Evolutionary conservation across 2,888 invertebrate species (phyloP), one percentile per base, ranked within the genome.

Genomic region (Rosalia funebris): DNA sequence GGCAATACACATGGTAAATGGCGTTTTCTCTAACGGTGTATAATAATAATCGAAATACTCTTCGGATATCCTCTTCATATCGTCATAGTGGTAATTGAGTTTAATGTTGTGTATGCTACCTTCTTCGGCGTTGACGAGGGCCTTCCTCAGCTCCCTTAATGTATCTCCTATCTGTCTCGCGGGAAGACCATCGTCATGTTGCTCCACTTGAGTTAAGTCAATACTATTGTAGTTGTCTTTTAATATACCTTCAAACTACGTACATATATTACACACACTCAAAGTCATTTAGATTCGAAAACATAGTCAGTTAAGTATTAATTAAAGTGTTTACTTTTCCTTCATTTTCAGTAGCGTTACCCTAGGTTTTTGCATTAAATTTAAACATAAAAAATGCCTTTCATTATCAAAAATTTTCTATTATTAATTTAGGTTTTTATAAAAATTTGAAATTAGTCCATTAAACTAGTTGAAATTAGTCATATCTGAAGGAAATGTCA

Each of bases 121-220:
- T 15, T 85, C 82, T n/a, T 83, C 79, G 34, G 90, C 89, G 47
- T 89, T 85, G 1, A 95, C 92, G 81, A 96, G 84, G 44, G 86
- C 85, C 62, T 85, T 80, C n/a, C 95, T 84, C 42, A 93, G 83
- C 60, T 79, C 60, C 56, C 82, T 77, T 56, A 91, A 85, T 60
- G 84, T 80, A 0, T 85, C 82, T 1, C 87, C 86, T 0, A 89
- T 84, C 67, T 87, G 86, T 55, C 94, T 85, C 0, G 91, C 86
- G 48, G 86, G 84, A 17, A 52, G 44, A 12, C 57, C 59, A 36
- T 68, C 66, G 1, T 88, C 87, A 65, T 92, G 86, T 66, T 96
- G 91, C 79, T 98, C 98, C 3, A 98, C 92, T 83, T 98, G 98
- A 1, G 93, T 90, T 59, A 99, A 86, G 82, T 98, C 98, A 31